Evolutionary conservation across 2,113 vertebrate genomes (phyloP), one percentile per base, ranked within the genome.

Genomic region (Oostethus manadensis): DNA sequence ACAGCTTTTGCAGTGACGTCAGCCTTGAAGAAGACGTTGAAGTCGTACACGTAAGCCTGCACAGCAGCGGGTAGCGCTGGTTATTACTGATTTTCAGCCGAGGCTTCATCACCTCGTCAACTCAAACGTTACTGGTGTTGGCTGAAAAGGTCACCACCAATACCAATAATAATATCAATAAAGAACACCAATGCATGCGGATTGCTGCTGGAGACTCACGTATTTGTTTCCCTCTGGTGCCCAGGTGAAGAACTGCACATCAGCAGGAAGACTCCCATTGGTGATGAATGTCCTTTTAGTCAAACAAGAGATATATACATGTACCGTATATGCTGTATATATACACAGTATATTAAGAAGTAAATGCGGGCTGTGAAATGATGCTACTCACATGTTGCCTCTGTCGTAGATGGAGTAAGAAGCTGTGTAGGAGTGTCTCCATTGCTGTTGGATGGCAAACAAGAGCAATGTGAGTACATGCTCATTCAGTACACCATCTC

Each of bases 361-460:
- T 33, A 7, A 26, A 2, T 26, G 3, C 5, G 23, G 23, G 23
- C 23, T 26, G 23, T 3, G 5, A 33, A 33, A 33, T 3, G 29
- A 8, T 33, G 5, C 3, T 15, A 73, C 92, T 96, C 89, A 99
- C 96, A 89, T 84, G 54, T 74, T 83, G 10, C 77, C 81, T 68
- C 90, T 82, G 82, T 94, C 83, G 59, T 91, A 99, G 78, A 99
- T 92, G 63, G 92, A 88, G 70, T 96, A 98, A 1, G 94, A 94
- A 16, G 97, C 96, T 10, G 88, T 92, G 66, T 87, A 99, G 40
- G 96, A 98, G 68, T 96, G 92, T 86, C 97, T 91, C 95, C 95
- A 99, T 82, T 92, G 82, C 97, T 99, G 88, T 78, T 70, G 78
- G 35, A 73, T 57, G 56, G 47, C 3, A 75, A 63, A 38, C n/a